A percentile compares a stretch with the other conserved stretches of the same genome.
These are phyloP conservation scores for Solea senegalensis DNA, from an alignment of 2,113 vertebrate genomes.

Conservation along the genomic window DNA sequence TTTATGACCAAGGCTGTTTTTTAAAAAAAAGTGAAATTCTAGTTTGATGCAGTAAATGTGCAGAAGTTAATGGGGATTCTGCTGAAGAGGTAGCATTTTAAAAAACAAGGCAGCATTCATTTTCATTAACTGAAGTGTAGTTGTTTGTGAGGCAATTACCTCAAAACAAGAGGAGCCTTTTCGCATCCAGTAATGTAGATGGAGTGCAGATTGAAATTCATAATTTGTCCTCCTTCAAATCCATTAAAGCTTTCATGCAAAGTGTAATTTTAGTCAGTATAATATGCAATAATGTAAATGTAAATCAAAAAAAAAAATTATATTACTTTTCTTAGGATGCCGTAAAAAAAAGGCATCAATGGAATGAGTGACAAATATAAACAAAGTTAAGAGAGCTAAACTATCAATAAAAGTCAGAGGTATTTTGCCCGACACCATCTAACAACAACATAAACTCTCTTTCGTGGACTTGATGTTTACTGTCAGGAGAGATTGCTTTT, in stretches of 20 bases:
- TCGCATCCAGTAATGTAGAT: neutral
- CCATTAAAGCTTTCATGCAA: neutral
- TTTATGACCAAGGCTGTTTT: neutral
- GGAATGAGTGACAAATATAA: neutral
- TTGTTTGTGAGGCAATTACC: neutral
- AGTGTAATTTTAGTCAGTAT: neutral
- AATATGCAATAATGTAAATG: neutral
- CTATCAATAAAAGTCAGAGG: neutral
- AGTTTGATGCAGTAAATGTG: conserved; percentile 8
- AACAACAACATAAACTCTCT: neutral
- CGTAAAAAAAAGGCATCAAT: neutral
- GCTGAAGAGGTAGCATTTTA: neutral
- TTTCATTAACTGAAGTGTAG: no score
- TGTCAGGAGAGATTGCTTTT: conserved; percentile 1
- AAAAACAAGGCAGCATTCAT: no score
- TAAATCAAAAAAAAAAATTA: neutral
- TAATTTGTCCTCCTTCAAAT: neutral
- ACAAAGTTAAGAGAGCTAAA: conserved; percentile 8
- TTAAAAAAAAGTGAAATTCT: neutral
- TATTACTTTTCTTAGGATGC: neutral
- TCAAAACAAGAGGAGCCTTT: neutral
- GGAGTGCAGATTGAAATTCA: neutral
- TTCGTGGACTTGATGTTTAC: neutral
- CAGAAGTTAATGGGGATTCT: conserved; percentile 13
- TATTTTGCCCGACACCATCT: neutral